A percentile compares a stretch with the other conserved stretches of the same genome.
These are phyloP conservation scores for Oceanodroma leucorhoa DNA, from an alignment of 2,797 vertebrate species.

Conservation along the genomic window DNA sequence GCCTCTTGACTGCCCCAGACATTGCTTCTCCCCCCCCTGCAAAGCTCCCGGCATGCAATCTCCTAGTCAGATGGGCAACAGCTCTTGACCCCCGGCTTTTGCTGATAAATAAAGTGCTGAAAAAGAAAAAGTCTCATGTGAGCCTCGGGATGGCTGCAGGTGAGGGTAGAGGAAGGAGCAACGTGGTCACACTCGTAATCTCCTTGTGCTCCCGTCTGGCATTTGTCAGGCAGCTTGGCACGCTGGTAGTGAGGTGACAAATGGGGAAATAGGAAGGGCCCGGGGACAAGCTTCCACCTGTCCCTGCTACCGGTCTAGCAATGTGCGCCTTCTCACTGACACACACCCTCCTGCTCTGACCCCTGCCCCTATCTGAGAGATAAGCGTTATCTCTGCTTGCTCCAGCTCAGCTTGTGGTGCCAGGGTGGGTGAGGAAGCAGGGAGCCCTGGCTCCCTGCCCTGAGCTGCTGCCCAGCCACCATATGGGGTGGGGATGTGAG, in stretches of 20 bases:
- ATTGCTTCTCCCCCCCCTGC: background rate
- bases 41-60: background rate
- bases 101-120: slow-evolving; percentile 70
- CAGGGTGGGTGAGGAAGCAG: background rate
- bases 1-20: background rate
- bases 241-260: slow-evolving; percentile 59
- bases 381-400: slow-evolving; percentile 21
- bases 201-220: slow-evolving; percentile 77
- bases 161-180: slow-evolving; percentile 74
- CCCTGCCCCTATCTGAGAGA: slow-evolving; percentile 34
- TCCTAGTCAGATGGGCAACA: slow-evolving; percentile 39
- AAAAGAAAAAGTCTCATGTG: slow-evolving; percentile 66
- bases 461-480: background rate
- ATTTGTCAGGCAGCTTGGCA: slow-evolving; percentile 80
- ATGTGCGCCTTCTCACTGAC: slow-evolving; percentile 6
- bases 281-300: slow-evolving; percentile 44
- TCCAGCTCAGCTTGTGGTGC: background rate
- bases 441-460: background rate
- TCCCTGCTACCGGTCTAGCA: background rate
- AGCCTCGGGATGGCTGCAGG: slow-evolving; percentile 43
- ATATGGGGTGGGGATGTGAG: background rate
- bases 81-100: slow-evolving; percentile 72
- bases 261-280: slow-evolving; percentile 55
- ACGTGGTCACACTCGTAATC: slow-evolving; percentile 70
- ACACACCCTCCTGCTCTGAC: background rate